Evolutionary conservation across 2,888 invertebrate species (phyloP).

Genomic region (Thera obeliscata): DNA sequence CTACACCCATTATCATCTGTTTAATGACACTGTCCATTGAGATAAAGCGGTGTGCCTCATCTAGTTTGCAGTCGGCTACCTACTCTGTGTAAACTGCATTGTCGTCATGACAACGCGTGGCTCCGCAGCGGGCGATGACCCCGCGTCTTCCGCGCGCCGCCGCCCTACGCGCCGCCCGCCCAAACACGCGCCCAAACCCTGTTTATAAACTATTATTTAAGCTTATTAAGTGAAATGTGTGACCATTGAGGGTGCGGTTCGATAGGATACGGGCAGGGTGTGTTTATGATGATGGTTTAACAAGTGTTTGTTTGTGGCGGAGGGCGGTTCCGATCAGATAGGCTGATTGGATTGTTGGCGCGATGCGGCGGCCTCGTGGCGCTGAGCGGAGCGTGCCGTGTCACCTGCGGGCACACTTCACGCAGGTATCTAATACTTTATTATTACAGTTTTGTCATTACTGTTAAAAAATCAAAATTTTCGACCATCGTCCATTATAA

Average conservation of each 20-base stretch:
- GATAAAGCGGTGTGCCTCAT: slow-evolving; percentile 14
- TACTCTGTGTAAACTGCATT: slow-evolving; percentile 50
- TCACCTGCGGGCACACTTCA: not conserved
- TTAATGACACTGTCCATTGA: not conserved
- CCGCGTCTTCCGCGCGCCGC: slow-evolving; percentile 49
- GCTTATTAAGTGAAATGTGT: slow-evolving; percentile 26
- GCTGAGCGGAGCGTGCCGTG: not conserved
- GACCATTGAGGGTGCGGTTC: slow-evolving; percentile 28
- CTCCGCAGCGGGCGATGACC: slow-evolving; percentile 57
- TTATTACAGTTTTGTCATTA: too few species aligned
- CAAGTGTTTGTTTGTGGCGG: slow-evolving; percentile 15
- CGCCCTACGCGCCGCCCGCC: slow-evolving; percentile 58
- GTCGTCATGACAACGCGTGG: slow-evolving; percentile 62
- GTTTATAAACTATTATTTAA: slow-evolving; percentile 58
- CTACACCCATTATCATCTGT: too few species aligned
- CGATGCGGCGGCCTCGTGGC: slow-evolving; percentile 11
- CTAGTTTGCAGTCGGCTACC: not conserved
- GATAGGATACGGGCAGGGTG: slow-evolving; percentile 19
- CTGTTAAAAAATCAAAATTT: too few species aligned
- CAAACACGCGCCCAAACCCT: slow-evolving; percentile 46
- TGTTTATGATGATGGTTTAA: slow-evolving; percentile 25
- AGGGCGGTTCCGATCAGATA: slow-evolving; percentile 14
- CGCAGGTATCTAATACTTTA: not conserved
- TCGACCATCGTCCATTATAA: too few species aligned
- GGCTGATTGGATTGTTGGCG: slow-evolving; percentile 11